Evolutionary conservation across 1,140 invertebrate genomes (phyloP).

Genomic region (Coboldia fuscipes): DNA sequence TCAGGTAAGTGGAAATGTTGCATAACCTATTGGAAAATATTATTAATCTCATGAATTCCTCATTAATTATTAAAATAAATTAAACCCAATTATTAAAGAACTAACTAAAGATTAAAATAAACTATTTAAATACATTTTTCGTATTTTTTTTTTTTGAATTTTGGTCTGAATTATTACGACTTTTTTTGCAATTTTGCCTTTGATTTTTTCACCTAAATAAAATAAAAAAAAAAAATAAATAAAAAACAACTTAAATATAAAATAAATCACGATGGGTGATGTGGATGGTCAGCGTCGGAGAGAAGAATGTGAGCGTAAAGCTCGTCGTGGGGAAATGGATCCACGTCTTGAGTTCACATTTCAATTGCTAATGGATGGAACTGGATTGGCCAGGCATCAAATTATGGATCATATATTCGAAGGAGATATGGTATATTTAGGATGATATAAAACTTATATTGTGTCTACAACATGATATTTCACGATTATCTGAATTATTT

Average conservation of each 20-base stretch:
- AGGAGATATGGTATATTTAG: constrained; percentile 69
- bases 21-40: no score
- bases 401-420: constrained; percentile 79
- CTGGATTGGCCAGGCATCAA: constrained; percentile 50
- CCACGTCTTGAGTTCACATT: constrained; percentile 72
- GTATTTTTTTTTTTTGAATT: neutral
- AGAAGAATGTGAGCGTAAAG: constrained; percentile 78
- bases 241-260: neutral
- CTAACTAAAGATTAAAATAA: neutral
- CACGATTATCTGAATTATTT: constrained; percentile 6
- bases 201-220: no score
- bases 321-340: constrained; percentile 70
- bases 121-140: neutral
- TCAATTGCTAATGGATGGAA: constrained; percentile 63
- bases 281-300: constrained; percentile 42
- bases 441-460: neutral
- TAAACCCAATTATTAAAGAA: neutral
- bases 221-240: neutral
- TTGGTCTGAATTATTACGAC: neutral
- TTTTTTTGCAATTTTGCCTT: neutral
- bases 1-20: no score
- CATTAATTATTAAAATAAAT: no score
- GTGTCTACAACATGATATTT: neutral
- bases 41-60: no score
- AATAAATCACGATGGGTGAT: neutral